Evolutionary conservation across 2,797 vertebrate species (phyloP), one percentile per base, ranked within the genome.

Genomic region (Geotrypetes seraphini): DNA sequence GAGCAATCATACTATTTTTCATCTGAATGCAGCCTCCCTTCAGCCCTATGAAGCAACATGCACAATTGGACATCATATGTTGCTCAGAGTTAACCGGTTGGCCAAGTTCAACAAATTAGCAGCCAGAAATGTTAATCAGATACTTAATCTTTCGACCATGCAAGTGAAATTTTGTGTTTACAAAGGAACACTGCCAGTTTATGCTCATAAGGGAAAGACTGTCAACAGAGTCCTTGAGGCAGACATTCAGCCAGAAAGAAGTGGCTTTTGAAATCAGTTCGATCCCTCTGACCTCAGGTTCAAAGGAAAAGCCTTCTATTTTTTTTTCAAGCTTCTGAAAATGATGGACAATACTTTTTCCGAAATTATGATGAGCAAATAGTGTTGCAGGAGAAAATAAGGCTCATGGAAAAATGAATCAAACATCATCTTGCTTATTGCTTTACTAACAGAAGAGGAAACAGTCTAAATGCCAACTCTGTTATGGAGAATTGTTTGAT

Each of bases 21-120:
- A 27, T 17, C 40, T 25, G 28, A 22, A 7, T 22, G 28, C 53
- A 47, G 48, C 39, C 65, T 50, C n/a, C 36, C 64, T 47, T 56
- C 25, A 29, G 26, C 51, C 53, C 41, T 1, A 0, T 45, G 45
- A 55, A 61, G 60, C 46, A 68, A 53, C 32, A 53, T 17, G 19
- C 48, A 44, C 43, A 54, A 28, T 30, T 42, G 57, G 53, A 35
- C 46, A 44, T 64, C 49, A 25, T 35, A 51, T 57, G 47, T 47
- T 51, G 43, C 55, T 60, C 40, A 50, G 49, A 60, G 49, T 28
- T 38, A 50, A 11, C 50, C 36, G 21, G 33, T 47, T 40, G 36
- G 71, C 73, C 79, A 85, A 81, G 63, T 69, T 78, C 80, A 84
- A 79, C 70, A 83, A 66, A 77, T 79, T 68, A 77, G 53, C 56